A percentile compares a stretch with the other conserved stretches of the same genome.
phyloP scores from a whole-genome alignment of 1,140 invertebrate species.

The Drosophila obscura region DNA sequence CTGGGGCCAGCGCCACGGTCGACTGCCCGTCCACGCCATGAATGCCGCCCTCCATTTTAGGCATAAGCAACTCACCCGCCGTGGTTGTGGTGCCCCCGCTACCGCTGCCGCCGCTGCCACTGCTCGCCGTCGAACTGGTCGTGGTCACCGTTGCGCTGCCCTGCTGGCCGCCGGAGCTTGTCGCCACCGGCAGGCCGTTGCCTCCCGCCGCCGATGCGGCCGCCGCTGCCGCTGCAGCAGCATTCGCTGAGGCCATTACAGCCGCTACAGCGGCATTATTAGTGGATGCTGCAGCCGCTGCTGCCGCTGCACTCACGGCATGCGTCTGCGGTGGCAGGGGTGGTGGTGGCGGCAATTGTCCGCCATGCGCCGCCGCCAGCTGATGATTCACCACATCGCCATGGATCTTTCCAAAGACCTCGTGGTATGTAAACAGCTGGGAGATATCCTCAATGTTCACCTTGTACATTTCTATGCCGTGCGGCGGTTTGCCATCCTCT shows the following conservation, averaged over 20 bases:
- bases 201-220: slow-evolving; percentile 12
- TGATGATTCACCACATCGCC: slow-evolving; percentile 85
- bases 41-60: slow-evolving; percentile 86
- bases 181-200: slow-evolving; percentile 45
- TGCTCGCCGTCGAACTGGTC: slow-evolving; percentile 43
- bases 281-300: slow-evolving; percentile 68
- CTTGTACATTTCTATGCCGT: slow-evolving; percentile 90
- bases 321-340: slow-evolving; percentile 71
- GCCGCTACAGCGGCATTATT: slow-evolving; percentile 79
- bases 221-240: slow-evolving; percentile 60
- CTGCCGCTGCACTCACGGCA: slow-evolving; percentile 68
- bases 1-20: slow-evolving; percentile 85
- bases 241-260: slow-evolving; percentile 75
- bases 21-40: slow-evolving; percentile 84
- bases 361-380: slow-evolving; percentile 69
- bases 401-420: slow-evolving; percentile 92
- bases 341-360: slow-evolving; percentile 69
- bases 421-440: slow-evolving; percentile 92
- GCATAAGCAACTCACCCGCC: slow-evolving; percentile 83
- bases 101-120: slow-evolving; percentile 37
- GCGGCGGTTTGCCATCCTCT: slow-evolving; percentile 87
- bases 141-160: slow-evolving; percentile 38
- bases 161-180: slow-evolving; percentile 35
- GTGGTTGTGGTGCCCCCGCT: slow-evolving; percentile 54
- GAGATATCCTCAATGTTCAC: slow-evolving; percentile 93